A percentile compares a stretch with the other conserved stretches of the same genome.
Evolutionary conservation across 1,140 invertebrate genomes (phyloP).

Genomic region (Cotesia chilonis): DNA sequence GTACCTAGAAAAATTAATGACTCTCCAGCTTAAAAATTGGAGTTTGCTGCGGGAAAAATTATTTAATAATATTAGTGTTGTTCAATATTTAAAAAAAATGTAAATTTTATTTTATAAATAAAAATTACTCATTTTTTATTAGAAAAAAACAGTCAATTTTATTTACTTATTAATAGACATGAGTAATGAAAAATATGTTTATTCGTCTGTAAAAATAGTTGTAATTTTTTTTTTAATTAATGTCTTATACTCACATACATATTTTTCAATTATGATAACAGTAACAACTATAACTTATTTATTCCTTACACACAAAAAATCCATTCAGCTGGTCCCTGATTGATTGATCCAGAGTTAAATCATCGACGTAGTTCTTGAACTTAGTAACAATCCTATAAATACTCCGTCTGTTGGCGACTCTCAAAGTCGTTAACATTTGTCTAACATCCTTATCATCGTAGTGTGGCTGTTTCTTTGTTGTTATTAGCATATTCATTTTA

Average conservation of each 20-base stretch:
- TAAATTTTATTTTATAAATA: constrained; percentile 53
- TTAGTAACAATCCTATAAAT: constrained; percentile 77
- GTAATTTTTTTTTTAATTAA: background rate
- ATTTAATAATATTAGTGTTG: constrained; percentile 80
- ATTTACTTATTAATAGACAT: background rate
- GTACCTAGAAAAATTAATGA: constrained; percentile 70
- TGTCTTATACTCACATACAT: background rate
- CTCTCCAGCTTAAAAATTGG: constrained; percentile 73
- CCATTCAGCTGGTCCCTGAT: constrained; percentile 51
- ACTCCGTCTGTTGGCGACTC: constrained; percentile 74
- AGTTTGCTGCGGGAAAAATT: constrained; percentile 74
- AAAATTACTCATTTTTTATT: constrained; percentile 20
- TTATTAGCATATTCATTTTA: constrained; percentile 70
- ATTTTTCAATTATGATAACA: background rate
- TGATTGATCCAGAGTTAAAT: constrained; percentile 69
- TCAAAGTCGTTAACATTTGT: constrained; percentile 70
- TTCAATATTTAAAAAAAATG: constrained; percentile 77
- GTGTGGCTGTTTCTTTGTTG: constrained; percentile 64
- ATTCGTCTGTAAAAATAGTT: no score
- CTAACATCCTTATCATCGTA: constrained; percentile 70
- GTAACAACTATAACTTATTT: constrained; percentile 28
- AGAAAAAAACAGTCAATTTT: background rate
- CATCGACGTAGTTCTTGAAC: constrained; percentile 75
- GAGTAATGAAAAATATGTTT: no score
- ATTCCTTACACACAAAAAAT: constrained; percentile 59